A percentile compares a stretch with the other conserved stretches of the same genome.
Evolutionary conservation across 2,888 invertebrate species (phyloP).

Genomic region (Papilio protenor): DNA sequence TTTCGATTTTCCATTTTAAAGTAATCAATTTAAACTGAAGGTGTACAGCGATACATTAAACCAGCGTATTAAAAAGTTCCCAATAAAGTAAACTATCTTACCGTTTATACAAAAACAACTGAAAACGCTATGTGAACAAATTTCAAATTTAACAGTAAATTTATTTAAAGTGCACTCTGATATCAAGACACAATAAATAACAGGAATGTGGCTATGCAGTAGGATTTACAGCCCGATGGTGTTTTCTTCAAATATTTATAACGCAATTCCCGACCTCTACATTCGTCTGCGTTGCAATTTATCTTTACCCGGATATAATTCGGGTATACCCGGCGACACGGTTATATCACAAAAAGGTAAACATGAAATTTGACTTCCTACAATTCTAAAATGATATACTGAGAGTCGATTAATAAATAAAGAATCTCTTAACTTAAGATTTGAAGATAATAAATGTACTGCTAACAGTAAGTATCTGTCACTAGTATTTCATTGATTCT

Average conservation of each 20-base stretch:
- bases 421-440: no score
- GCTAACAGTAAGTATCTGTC: no score
- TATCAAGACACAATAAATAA: slow-evolving; percentile 36
- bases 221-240: slow-evolving; percentile 49
- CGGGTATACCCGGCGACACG: slow-evolving; percentile 16
- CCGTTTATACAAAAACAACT: no score
- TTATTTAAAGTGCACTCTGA: slow-evolving; percentile 23
- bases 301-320: slow-evolving; percentile 53
- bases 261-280: slow-evolving; percentile 65
- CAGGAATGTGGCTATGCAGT: slow-evolving; percentile 35
- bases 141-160: not conserved
- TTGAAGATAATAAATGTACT: no score
- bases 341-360: not conserved
- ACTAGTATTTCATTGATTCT: no score
- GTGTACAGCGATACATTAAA: no score
- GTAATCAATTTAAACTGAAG: no score
- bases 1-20: no score
- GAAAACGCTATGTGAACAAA: not conserved
- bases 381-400: not conserved
- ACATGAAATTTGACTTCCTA: not conserved
- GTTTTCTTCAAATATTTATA: slow-evolving; percentile 66
- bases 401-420: not conserved
- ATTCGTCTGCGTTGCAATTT: slow-evolving; percentile 68
- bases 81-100: no score
- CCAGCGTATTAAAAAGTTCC: no score